Evolutionary conservation across 2,888 invertebrate species (phyloP), one percentile per base, ranked within the genome.

Genomic region (Hydroisotoma schaefferi): DNA sequence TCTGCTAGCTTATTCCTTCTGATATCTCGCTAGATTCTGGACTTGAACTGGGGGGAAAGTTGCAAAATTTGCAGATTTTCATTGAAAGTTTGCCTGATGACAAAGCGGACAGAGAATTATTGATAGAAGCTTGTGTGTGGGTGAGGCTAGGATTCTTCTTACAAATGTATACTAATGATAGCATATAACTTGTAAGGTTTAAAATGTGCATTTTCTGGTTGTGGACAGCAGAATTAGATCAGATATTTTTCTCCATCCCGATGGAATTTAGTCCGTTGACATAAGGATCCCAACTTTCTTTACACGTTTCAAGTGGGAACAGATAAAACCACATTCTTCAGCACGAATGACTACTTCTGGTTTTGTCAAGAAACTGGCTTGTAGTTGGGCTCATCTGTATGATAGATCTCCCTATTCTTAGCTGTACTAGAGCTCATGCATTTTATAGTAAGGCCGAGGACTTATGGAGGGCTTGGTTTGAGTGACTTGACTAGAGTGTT

Each of bases 41-140:
- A n/a, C n/a, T n/a, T 20, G 25, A 53, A 53, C 15, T 6, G 4
- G 53, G 37, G 38, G 18, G 38, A 52, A 53, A 53, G 53, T 53
- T 53, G 53, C 53, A 53, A 40, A 53, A 40, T 53, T 38, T 53
- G 53, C 53, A 40, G 53, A 53, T 53, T 53, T 53, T 53, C 43
- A 53, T 53, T 53, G 53, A 53, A 53, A 53, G 22, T 53, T 53
- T 53, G 40, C 43, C 53, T 53, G 26, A 52, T 33, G 52, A 46
- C 46, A 46, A 26, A 53, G 40, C 25, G 26, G 52, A 46, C 46
- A 46, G 38, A 53, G 40, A 40, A 40, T 53, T 38, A 53, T 53
- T 53, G 38, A 53, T 40, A 25, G 53, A 10, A 25, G 46, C 20
- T 22, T 20, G 3, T 5, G 15, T 18, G 25, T 22, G 25, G 15